Evolutionary conservation across 2,888 invertebrate genomes (phyloP).

Genomic region (Hydropsyche betteni): DNA sequence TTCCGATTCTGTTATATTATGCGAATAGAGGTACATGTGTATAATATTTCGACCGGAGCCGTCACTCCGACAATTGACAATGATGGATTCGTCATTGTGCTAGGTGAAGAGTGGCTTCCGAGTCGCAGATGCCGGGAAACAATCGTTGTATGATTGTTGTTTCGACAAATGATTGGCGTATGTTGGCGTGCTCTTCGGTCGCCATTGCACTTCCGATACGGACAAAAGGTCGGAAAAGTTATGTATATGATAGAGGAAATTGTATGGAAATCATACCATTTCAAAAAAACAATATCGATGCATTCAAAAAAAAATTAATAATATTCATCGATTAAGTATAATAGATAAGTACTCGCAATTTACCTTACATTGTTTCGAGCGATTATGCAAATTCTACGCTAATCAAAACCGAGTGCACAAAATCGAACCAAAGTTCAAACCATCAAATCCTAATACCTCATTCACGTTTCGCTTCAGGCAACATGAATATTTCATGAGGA

Average conservation of each 20-base stretch:
- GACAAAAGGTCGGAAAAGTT: neutral
- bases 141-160: constrained; percentile 1
- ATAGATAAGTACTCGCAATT: too few species aligned
- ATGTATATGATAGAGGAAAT: too few species aligned
- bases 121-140: constrained; percentile 21
- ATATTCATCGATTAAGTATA: too few species aligned
- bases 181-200: too few species aligned
- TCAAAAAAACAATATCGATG: too few species aligned
- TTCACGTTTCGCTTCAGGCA: constrained; percentile 10
- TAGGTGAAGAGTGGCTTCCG: constrained; percentile 36
- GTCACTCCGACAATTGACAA: constrained; percentile 12
- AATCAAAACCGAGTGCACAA: neutral
- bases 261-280: too few species aligned
- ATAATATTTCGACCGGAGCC: constrained; percentile 4
- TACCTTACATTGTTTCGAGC: too few species aligned
- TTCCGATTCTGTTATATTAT: too few species aligned
- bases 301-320: too few species aligned
- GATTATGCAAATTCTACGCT: neutral
- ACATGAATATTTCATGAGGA: constrained; percentile 5
- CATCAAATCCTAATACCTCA: constrained; percentile 11
- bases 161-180: constrained; percentile 24
- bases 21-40: too few species aligned
- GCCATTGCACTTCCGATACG: neutral
- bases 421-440: neutral
- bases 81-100: constrained; percentile 34